These are phyloP conservation scores for Drosophila triauraria DNA, from an alignment of 1,140 invertebrate genomes.

Conservation along the genomic window DNA sequence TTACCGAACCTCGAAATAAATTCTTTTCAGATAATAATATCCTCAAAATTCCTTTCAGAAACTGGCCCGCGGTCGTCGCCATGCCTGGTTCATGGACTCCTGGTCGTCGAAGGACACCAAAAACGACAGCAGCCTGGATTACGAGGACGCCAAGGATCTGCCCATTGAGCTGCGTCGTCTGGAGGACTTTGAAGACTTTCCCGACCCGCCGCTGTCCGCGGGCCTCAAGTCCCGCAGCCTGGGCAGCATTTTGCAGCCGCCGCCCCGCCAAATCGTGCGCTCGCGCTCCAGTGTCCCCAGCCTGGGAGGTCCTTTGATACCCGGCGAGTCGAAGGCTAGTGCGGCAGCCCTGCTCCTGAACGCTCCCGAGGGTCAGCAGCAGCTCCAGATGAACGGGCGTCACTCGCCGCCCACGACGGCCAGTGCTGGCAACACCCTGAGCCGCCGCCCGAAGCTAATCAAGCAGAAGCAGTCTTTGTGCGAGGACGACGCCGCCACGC, in stretches of 20 bases:
- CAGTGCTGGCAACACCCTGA: slow-evolving; percentile 64
- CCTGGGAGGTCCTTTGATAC: slow-evolving; percentile 85
- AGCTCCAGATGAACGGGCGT: slow-evolving; percentile 35
- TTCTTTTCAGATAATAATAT: not conserved
- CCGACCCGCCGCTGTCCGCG: slow-evolving; percentile 85
- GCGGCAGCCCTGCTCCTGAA: slow-evolving; percentile 57
- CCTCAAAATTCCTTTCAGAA: slow-evolving; percentile 85
- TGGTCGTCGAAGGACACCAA: slow-evolving; percentile 88
- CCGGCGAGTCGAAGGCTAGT: slow-evolving; percentile 55
- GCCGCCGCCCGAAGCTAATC: slow-evolving; percentile 88
- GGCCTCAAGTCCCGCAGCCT: slow-evolving; percentile 87
- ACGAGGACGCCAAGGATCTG: slow-evolving; percentile 89
- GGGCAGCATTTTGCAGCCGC: slow-evolving; percentile 91
- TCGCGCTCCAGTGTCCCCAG: slow-evolving; percentile 91
- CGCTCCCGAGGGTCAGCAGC: slow-evolving; percentile 53
- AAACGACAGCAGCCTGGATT: slow-evolving; percentile 87
- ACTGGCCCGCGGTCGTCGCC: slow-evolving; percentile 89
- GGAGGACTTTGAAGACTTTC: slow-evolving; percentile 89
- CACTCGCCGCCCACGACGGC: slow-evolving; percentile 71
- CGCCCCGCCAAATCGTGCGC: slow-evolving; percentile 89
- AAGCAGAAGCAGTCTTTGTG: slow-evolving; percentile 92
- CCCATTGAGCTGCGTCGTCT: slow-evolving; percentile 95
- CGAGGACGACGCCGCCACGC: slow-evolving; percentile 86
- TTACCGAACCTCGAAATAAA: not conserved
- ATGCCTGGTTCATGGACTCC: slow-evolving; percentile 92